These are phyloP conservation scores for Bucco capensis DNA, from an alignment of 2,113 vertebrate genomes.

Conservation along the genomic window DNA sequence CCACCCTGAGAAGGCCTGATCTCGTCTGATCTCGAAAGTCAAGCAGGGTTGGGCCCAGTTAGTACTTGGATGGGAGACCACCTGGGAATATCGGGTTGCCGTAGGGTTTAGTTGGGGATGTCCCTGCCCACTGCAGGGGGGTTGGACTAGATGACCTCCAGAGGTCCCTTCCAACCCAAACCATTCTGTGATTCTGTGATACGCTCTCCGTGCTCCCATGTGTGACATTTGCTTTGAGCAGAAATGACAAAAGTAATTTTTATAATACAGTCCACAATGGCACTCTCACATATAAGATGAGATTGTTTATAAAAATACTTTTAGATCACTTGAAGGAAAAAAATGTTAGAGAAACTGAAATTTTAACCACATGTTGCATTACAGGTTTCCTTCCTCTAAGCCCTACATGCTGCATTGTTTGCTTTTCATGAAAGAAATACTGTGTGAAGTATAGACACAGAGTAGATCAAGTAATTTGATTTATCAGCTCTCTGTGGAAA, in stretches of 20 bases:
- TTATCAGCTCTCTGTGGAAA: slow-evolving; percentile 6
- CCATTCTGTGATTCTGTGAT: too few relatives aligned
- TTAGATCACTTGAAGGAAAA: not conserved
- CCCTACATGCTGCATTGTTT: not conserved
- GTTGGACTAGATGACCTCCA: too few relatives aligned
- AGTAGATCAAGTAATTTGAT: not conserved
- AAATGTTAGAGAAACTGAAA: not conserved
- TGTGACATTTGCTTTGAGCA: not conserved
- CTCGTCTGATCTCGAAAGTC: too few relatives aligned
- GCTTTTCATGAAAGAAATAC: not conserved
- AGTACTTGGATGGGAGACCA: too few relatives aligned
- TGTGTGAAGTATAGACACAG: not conserved
- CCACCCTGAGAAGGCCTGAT: too few relatives aligned
- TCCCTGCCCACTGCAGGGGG: too few relatives aligned
- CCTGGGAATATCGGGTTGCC: too few relatives aligned
- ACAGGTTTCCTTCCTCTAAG: not conserved
- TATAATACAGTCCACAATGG: not conserved
- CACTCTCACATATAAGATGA: not conserved
- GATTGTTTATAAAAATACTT: not conserved
- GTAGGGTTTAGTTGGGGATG: too few relatives aligned
- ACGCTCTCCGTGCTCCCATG: too few relatives aligned
- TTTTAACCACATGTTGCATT: not conserved
- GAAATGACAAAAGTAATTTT: not conserved
- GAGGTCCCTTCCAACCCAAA: too few relatives aligned
- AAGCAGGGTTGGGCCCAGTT: too few relatives aligned